phyloP scores from a whole-genome alignment of 2,888 invertebrate genomes.

The Pecten maximus region DNA sequence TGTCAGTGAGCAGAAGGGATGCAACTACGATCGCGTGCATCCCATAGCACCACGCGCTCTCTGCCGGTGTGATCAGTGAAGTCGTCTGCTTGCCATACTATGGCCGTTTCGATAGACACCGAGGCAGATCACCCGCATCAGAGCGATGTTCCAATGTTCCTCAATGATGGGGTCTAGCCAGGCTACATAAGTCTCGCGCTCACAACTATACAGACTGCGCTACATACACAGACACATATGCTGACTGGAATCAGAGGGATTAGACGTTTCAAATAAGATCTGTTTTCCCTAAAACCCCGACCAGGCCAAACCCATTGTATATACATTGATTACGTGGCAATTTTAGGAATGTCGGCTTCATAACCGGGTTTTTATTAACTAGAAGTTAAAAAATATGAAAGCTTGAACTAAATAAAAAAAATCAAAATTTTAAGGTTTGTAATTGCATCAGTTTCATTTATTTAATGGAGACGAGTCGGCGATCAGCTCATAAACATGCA shows the following conservation, averaged over 20 bases:
- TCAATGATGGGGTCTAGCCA: conserved; percentile 22
- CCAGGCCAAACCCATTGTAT: neutral
- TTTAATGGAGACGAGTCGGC: too few relatives aligned
- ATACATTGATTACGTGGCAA: neutral
- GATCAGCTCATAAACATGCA: too few relatives aligned
- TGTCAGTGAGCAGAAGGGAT: conserved; percentile 13
- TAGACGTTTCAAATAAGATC: neutral
- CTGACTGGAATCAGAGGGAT: neutral
- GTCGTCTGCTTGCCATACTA: conserved; percentile 18
- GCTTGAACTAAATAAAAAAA: neutral
- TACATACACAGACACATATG: neutral
- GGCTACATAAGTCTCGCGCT: neutral
- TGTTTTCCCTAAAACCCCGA: neutral
- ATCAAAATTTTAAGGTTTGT: neutral
- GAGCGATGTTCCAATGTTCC: conserved; percentile 1
- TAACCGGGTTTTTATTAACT: neutral
- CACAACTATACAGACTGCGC: neutral
- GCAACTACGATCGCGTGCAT: conserved; percentile 23
- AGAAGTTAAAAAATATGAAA: neutral
- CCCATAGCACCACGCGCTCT: conserved; percentile 17
- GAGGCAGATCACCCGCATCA: conserved; percentile 24
- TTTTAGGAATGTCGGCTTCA: neutral
- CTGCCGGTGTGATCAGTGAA: neutral
- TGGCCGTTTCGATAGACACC: neutral
- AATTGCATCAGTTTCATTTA: too few relatives aligned